Evolutionary conservation across 2,888 invertebrate species (phyloP).

Genomic region (Trachelus troglodyta): DNA sequence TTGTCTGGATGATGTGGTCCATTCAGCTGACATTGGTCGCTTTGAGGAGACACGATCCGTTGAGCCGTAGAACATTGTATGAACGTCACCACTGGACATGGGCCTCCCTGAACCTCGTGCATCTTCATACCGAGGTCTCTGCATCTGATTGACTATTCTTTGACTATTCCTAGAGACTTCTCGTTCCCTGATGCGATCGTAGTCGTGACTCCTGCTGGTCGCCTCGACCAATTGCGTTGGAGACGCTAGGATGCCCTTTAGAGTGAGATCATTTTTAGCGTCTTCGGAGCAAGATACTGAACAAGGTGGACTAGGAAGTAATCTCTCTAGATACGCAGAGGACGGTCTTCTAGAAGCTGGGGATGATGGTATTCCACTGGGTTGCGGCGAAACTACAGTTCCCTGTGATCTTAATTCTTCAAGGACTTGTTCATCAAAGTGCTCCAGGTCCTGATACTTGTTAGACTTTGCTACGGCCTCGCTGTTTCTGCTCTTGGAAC

Average conservation of each 20-base stretch:
- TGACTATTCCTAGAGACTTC: constrained; percentile 19
- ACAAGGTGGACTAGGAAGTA: constrained; percentile 75
- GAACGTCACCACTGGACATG: constrained; percentile 36
- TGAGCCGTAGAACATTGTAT: constrained; percentile 31
- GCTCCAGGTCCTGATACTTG: constrained; percentile 55
- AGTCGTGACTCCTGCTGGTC: constrained; percentile 1
- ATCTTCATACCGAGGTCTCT: constrained; percentile 61
- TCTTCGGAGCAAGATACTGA: constrained; percentile 80
- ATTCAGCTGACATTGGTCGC: constrained; percentile 42
- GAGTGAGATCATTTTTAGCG: constrained; percentile 69
- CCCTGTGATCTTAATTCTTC: constrained; percentile 73
- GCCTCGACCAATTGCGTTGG: constrained; percentile 25
- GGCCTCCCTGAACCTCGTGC: constrained; percentile 13
- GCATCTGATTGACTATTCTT: constrained; percentile 14
- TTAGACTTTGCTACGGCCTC: constrained; percentile 49
- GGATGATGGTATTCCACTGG: constrained; percentile 73
- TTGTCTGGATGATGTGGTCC: constrained; percentile 26
- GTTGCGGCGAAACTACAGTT: constrained; percentile 73
- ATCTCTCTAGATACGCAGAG: constrained; percentile 70
- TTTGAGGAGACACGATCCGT: constrained; percentile 36
- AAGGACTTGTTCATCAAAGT: constrained; percentile 70
- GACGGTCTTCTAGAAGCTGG: constrained; percentile 46
- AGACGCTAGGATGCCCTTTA: constrained; percentile 43
- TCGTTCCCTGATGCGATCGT: constrained; percentile 3
- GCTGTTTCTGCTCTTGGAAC: constrained; percentile 42